phyloP scores from a whole-genome alignment of 64 coral and sea anemone genomes.

The Pocillopora damicornis region DNA sequence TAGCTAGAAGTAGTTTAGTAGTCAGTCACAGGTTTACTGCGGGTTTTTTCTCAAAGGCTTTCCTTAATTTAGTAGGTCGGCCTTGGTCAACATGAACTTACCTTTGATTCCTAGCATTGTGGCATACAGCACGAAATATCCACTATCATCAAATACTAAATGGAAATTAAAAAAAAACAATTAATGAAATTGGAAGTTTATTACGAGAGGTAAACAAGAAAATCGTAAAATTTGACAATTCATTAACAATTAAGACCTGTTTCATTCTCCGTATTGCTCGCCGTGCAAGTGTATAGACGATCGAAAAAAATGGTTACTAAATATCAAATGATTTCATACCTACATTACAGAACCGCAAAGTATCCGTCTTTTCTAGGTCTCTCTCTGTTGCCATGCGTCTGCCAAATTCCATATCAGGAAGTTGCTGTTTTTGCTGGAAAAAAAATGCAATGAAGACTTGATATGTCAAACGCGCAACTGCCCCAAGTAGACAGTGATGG shows the following conservation, averaged over 20 bases:
- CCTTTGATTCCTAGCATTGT: constrained; percentile 98
- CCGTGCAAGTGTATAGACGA: too few species aligned
- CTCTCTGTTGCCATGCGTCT: constrained; percentile 92
- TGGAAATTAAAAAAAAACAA: neutral
- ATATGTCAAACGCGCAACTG: neutral
- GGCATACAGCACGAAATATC: constrained; percentile 86
- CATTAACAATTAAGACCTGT: too few species aligned
- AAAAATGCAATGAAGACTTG: neutral
- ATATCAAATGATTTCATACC: constrained; percentile 28
- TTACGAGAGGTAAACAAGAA: neutral
- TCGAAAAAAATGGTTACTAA: neutral
- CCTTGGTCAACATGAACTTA: neutral
- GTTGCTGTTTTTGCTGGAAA: constrained; percentile 82
- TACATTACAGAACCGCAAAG: constrained; percentile 89
- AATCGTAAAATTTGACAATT: too few species aligned
- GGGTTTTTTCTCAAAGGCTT: too few species aligned
- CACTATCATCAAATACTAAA: constrained; percentile 98
- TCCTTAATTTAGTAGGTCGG: too few species aligned
- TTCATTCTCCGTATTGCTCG: too few species aligned
- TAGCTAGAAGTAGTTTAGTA: too few species aligned
- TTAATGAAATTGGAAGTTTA: neutral
- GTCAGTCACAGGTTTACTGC: too few species aligned
- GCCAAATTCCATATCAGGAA: constrained; percentile 99
- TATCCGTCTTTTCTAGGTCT: constrained; percentile 92
- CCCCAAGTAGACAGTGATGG: neutral